Conservation (phyloP, 2,113 vertebrate genomes). For the Saiga tatarica region DNA sequence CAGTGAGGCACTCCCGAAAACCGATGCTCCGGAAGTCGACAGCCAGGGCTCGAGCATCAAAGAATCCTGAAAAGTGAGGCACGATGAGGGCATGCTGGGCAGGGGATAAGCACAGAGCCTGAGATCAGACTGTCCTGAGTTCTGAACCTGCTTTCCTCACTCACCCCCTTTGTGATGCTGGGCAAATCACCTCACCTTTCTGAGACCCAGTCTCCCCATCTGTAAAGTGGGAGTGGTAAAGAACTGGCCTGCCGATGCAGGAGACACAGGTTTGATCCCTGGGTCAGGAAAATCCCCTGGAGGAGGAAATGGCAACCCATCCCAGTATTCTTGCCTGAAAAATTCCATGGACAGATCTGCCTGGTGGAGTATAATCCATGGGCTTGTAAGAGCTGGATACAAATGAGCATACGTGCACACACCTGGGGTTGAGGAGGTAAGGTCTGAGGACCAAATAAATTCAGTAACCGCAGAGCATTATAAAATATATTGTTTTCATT, state of each 20-base stretch:
- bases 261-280: neutral
- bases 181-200: neutral
- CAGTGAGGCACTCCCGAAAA: no score
- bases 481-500: neutral
- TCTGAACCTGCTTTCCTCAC: neutral
- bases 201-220: neutral
- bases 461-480: neutral
- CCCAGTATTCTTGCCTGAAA: neutral
- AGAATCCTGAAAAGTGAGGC: slow-evolving; percentile 86
- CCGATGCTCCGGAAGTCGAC: slow-evolving; percentile 96
- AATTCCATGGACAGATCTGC: neutral
- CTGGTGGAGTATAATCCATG: neutral
- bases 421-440: neutral
- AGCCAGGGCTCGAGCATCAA: slow-evolving; percentile 91
- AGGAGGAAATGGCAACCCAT: neutral
- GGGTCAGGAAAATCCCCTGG: neutral
- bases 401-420: neutral
- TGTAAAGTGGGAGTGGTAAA: neutral
- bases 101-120: neutral
- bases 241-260: neutral
- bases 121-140: neutral
- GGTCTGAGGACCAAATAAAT: neutral
- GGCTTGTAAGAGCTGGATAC: neutral
- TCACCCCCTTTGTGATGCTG: neutral
- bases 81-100: accelerated